Percentiles rank a stretch among this genome's conserved stretches.
These are phyloP conservation scores for Bos taurus DNA, from an alignment of 2,113 vertebrate genomes.

Conservation along the genomic window DNA sequence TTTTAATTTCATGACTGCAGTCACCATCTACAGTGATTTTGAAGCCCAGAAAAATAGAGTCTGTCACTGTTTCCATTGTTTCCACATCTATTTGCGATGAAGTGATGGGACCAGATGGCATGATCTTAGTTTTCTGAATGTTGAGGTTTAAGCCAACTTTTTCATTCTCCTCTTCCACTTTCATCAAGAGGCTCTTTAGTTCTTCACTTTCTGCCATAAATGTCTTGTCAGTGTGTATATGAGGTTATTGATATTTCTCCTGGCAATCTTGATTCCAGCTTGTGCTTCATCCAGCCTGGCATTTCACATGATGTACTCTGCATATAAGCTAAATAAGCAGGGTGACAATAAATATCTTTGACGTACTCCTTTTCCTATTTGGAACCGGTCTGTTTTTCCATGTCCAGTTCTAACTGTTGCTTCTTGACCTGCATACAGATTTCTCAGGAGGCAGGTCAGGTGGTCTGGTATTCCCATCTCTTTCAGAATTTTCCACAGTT, in stretches of 20 bases:
- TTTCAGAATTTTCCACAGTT: background rate
- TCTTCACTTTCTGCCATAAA: background rate
- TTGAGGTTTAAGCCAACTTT: background rate
- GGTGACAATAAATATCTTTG: background rate
- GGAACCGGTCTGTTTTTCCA: background rate
- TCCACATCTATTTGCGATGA: background rate
- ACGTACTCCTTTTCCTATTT: background rate
- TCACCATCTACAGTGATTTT: background rate
- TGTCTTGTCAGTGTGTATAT: rapidly evolving
- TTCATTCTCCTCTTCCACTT: background rate
- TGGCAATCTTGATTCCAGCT: background rate
- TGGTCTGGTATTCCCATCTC: background rate
- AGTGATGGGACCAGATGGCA: background rate
- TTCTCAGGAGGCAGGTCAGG: background rate
- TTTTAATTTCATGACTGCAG: background rate
- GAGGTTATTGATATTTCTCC: background rate
- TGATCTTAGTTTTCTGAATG: background rate
- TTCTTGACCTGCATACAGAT: background rate
- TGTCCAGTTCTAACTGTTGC: background rate
- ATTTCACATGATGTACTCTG: background rate
- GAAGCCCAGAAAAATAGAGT: background rate
- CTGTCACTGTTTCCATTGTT: background rate
- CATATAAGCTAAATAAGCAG: background rate
- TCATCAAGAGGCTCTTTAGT: background rate
- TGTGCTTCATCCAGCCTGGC: background rate